Conservation (phyloP, 92 coral and sea anemone species). For the Epizoanthus rinbou region DNA sequence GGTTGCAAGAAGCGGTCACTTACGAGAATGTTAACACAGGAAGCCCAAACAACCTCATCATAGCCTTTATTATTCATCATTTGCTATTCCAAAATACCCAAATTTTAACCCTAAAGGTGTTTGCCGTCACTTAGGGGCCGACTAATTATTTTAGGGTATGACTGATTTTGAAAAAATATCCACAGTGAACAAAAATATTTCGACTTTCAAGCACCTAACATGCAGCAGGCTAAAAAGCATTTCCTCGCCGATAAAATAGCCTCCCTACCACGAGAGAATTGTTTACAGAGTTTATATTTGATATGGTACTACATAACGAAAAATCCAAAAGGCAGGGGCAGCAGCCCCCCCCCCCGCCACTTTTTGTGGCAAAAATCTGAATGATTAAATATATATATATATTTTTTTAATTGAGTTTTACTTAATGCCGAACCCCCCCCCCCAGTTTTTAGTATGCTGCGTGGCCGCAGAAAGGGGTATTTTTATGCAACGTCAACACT, state of each 20-base stretch:
- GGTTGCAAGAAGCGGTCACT: neutral
- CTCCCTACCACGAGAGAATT: neutral
- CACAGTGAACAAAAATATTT: neutral
- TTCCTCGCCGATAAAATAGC: conserved; percentile 3
- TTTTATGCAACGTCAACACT: neutral
- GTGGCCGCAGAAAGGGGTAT: neutral
- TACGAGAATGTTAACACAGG: conserved; percentile 21
- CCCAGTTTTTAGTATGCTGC: neutral
- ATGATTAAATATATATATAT: too few relatives aligned
- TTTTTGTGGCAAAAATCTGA: neutral
- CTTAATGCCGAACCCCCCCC: neutral
- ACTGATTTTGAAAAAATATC: neutral
- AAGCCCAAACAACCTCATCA: neutral
- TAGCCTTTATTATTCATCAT: conserved; percentile 7
- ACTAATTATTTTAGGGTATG: conserved; percentile 1
- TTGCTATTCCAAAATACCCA: conserved; percentile 8
- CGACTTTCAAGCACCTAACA: conserved; percentile 7
- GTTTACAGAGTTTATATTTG: conserved; percentile 1
- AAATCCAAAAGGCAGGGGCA: conserved; percentile 4
- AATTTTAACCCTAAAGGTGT: neutral
- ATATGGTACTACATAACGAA: neutral
- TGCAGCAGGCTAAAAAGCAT: conserved; percentile 7
- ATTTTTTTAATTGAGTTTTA: neutral
- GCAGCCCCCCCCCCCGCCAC: neutral
- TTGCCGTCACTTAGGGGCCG: conserved; percentile 3